Evolutionary conservation across 37 sponge, comb jelly and placozoan species (phyloP).

Genomic region (Amphimedon queenslandica): DNA sequence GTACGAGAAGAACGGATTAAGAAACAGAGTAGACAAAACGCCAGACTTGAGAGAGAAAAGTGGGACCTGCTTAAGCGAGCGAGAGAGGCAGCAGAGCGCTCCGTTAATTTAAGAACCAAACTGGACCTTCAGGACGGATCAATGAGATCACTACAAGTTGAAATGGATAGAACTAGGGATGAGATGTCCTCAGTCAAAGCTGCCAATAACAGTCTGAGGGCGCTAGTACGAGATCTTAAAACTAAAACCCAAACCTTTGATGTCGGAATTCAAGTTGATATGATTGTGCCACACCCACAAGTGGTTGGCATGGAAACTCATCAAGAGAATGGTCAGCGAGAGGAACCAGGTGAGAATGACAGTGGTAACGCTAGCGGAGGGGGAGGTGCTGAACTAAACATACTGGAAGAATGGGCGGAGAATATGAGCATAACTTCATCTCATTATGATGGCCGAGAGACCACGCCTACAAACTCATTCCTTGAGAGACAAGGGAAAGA

Average conservation of each 20-base stretch:
- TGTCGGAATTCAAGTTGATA: conserved; percentile 19
- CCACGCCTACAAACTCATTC: background rate
- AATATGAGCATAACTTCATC: background rate
- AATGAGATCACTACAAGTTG: conserved; percentile 12
- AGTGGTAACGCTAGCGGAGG: background rate
- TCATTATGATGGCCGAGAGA: background rate
- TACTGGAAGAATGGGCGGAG: background rate
- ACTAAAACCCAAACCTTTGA: conserved; percentile 17
- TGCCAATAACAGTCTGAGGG: conserved; percentile 54
- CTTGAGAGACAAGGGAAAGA: background rate
- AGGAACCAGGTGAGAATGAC: background rate
- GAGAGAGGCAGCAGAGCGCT: conserved; percentile 66
- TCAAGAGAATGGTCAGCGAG: too few relatives aligned
- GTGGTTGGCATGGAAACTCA: too few relatives aligned
- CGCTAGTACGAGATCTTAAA: conserved; percentile 26
- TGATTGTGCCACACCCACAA: background rate
- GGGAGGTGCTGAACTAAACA: background rate
- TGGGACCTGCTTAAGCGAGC: conserved; percentile 89
- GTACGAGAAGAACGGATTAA: conserved; percentile 55
- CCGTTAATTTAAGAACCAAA: conserved; percentile 42
- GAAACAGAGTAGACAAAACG: conserved; percentile 39
- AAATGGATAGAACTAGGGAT: conserved; percentile 39
- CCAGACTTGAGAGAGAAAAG: conserved; percentile 73
- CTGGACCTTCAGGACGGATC: conserved; percentile 42
- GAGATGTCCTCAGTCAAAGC: conserved; percentile 53